A percentile compares a stretch with the other conserved stretches of the same genome.
phyloP scores from a whole-genome alignment of 2,797 vertebrate genomes.

The Melanotaenia pygmaea region DNA sequence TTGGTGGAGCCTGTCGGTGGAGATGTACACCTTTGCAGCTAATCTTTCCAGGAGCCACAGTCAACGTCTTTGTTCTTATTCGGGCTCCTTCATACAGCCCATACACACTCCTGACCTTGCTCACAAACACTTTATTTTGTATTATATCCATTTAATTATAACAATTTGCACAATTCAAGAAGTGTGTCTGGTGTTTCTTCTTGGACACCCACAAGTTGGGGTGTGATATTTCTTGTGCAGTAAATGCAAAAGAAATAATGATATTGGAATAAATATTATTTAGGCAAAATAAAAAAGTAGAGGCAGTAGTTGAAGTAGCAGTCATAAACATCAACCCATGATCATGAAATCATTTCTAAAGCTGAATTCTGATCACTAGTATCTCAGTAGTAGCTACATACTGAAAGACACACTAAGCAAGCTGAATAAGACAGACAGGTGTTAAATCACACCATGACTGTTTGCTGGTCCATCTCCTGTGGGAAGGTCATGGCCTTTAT shows the following conservation, averaged over 20 bases:
- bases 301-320: no score
- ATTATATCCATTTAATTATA: neutral
- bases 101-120: neutral
- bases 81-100: neutral
- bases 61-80: neutral
- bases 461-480: neutral
- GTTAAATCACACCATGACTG: neutral
- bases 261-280: neutral
- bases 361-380: no score
- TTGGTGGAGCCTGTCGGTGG: slow-evolving; percentile 3
- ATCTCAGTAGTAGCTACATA: neutral
- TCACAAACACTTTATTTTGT: neutral
- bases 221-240: neutral
- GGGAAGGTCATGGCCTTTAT: neutral
- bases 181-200: no score
- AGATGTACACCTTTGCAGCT: slow-evolving; percentile 1
- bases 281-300: no score
- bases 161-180: neutral
- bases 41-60: neutral
- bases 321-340: no score
- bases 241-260: neutral
- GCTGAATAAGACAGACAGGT: neutral
- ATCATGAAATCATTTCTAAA: no score
- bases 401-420: neutral
- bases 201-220: neutral